Base-by-base conservation (phyloP, 2,113 vertebrate species). In the Peucedramus taeniatus region DNA sequence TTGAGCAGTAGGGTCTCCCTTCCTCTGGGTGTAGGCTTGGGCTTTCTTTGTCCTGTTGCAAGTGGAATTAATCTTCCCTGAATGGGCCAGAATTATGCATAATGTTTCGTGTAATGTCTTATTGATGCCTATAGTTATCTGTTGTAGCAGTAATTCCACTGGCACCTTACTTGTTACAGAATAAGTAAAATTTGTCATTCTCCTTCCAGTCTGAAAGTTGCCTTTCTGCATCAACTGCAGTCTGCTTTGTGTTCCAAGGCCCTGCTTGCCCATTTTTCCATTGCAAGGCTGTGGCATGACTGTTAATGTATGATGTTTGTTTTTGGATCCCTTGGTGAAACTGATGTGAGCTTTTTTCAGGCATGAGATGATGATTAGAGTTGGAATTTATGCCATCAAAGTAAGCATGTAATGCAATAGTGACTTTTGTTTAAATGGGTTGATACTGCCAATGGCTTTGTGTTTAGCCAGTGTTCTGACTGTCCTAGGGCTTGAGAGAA, bases 191-290 rank as follows among this genome's bases (percentile, higher is more conserved):
- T 77, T 54, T 71, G 18, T 74, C n/a, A 16, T 50, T 81, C 0
- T 0, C 22, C 6, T 50, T 87, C 16, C 47, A n/a, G 10, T 71
- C 39, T 84, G 74, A 44, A 70, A 78, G 85, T 64, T 2, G 1
- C 18, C 11, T 45, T 47, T 57, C 26, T 70, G 9, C 19, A 51
- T 51, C 64, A 63, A 0, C 28, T 1, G 2, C 63, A 60, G 1
- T 82, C 56, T 83, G 31, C 22, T 79, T 87, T 63, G 44, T 64
- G 35, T 94, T 89, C 51, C 51, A 35, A 47, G 64, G 60, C 49
- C 15, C 23, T 54, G 0, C 54, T 83, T 91, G 35, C n/a, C 31
- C 14, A 3, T 71, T 86, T 69, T 87, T 75, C 40, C 10, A 10
- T 78, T 47, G 24, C 47, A 75, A 59, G 30, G 44, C 39, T 9